Evolutionary conservation across 2,888 invertebrate genomes (phyloP), one percentile per base, ranked within the genome.

Genomic region (Pasiphila rectangulata): DNA sequence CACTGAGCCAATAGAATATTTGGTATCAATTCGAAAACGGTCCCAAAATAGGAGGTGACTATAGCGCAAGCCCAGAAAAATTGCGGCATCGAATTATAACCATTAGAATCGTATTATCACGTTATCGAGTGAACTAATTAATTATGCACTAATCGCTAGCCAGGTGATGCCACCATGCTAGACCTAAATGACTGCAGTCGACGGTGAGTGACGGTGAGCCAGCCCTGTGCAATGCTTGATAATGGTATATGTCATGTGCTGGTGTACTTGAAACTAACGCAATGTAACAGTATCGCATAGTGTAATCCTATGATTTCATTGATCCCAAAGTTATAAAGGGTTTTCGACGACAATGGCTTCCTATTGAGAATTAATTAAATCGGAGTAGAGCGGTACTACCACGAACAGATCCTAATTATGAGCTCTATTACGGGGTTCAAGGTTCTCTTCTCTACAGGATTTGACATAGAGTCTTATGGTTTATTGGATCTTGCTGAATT

Each of bases 151-250:
- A 84, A 80, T 64, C 56, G 65, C 73, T 82, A 82, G 83, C 83
- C 81, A 83, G 84, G 84, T 84, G 79, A 77, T 71, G 73, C 71
- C 84, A 86, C 83, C 84, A 80, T 85, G 83, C 83, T 80, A 82
- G 81, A 76, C 79, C 78, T 80, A 78, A 59, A 82, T 86, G 84
- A 79, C 77, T 64, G 76, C 78, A 75, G 73, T 79, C 77, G 63
- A 78, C 81, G 80, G 71, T 75, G 72, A 70, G 71, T 79, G 77
- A 79, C 79, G 72, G 75, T 78, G 78, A 79, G 82, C 82, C 83
- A 81, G 75, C 76, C 75, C 75, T 81, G 87, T 87, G 87, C 86
- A 79, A 83, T 86, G 85, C 79, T 82, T 81, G 80, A 79, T 69
- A 68, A 80, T 79, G 75, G 79, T 81, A 72, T 74, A 79, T 83